Evolutionary conservation across 2,113 vertebrate species (phyloP).

Genomic region (Odontesthes bonariensis): DNA sequence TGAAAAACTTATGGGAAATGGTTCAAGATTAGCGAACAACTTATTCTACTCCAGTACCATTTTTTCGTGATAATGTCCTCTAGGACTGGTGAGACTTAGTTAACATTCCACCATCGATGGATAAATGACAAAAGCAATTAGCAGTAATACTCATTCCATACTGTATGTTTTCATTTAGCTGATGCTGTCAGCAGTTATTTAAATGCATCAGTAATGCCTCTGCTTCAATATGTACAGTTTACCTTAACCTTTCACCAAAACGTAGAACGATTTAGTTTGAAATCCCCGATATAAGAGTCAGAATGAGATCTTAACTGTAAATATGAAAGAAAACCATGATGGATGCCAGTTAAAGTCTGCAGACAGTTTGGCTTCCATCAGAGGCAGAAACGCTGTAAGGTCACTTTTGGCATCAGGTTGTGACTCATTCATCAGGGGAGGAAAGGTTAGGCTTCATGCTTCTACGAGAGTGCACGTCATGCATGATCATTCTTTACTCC

Average conservation of each 20-base stretch:
- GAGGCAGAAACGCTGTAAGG: constrained; percentile 17
- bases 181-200: too few relatives aligned
- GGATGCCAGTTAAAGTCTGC: not conserved
- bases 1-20: too few relatives aligned
- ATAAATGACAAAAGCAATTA: not conserved
- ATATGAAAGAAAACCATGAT: not conserved
- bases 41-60: too few relatives aligned
- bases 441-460: constrained; percentile 63
- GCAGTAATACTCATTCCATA: too few relatives aligned
- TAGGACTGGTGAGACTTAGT: not conserved
- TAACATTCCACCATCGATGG: not conserved
- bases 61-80: not conserved
- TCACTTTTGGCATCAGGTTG: constrained; percentile 51
- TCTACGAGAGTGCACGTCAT: constrained; percentile 62
- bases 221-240: not conserved
- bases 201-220: not conserved
- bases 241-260: not conserved
- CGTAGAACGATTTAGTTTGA: not conserved
- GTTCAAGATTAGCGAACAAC: too few relatives aligned
- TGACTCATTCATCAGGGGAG: constrained; percentile 65
- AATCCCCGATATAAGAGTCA: not conserved
- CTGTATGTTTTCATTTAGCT: too few relatives aligned
- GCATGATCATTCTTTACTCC: constrained; percentile 62
- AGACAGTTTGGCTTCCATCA: not conserved
- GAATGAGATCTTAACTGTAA: too few relatives aligned